These are phyloP conservation scores for Ciconia maguari DNA, from an alignment of 2,113 vertebrate genomes.

Conservation along the genomic window DNA sequence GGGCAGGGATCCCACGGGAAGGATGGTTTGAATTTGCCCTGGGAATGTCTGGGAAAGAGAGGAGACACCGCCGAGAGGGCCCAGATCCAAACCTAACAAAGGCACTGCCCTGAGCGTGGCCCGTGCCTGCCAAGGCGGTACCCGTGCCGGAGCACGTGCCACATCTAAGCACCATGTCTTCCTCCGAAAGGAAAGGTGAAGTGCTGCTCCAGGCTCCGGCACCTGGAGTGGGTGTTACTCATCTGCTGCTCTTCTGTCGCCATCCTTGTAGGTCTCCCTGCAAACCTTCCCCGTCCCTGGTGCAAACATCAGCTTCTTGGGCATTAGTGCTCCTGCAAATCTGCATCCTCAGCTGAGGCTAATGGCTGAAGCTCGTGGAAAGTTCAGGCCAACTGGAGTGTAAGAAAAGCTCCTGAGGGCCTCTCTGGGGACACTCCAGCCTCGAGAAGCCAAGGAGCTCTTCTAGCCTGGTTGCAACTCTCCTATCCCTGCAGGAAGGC, in stretches of 20 bases:
- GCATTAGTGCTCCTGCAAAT: not conserved
- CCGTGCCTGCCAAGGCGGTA: fast-evolving
- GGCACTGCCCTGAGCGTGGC: fast-evolving
- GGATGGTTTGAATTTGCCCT: not conserved
- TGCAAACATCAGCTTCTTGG: not conserved
- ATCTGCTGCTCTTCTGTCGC: not conserved
- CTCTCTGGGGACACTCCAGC: not conserved
- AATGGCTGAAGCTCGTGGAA: not conserved
- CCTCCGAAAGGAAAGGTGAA: not conserved
- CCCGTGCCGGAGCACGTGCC: fast-evolving
- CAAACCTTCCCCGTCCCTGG: not conserved
- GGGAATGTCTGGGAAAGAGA: not conserved
- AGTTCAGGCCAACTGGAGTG: not conserved
- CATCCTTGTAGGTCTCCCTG: not conserved
- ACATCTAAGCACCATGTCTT: not conserved
- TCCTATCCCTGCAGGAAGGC: not conserved
- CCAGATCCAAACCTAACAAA: not conserved
- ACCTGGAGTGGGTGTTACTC: fast-evolving
- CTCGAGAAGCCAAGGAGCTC: not conserved
- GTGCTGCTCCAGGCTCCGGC: not conserved
- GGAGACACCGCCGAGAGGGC: not conserved
- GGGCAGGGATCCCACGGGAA: not conserved
- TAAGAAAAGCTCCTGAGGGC: not conserved
- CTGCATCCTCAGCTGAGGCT: not conserved
- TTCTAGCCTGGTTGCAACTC: not conserved